Base-by-base conservation (phyloP, 2,888 invertebrate genomes). In the Drosophila melanocephala region DNA sequence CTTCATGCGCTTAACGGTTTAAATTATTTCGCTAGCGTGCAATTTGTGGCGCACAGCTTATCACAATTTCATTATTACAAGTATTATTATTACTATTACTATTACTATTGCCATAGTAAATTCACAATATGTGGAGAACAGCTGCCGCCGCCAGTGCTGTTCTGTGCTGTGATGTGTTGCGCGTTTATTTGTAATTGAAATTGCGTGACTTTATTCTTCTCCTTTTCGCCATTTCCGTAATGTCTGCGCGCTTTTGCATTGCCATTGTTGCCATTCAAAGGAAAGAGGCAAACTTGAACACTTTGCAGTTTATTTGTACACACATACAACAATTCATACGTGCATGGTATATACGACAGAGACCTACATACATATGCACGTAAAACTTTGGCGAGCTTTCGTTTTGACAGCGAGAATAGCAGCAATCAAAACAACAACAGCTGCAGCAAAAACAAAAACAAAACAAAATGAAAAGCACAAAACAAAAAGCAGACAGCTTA, bases 201-300 rank as follows among this genome's bases (percentile, higher is more conserved):
- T 87, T 87, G 87, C 86, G 86, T 87, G 90, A 89, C 90, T 87
- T 88, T 88, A 85, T 87, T 88, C 83, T 89, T 86, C 74, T 86
- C 74, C 83, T 82, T 81, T 86, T 87, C 77, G 67, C 83, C 68
- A 77, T 77, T 72, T 42, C 51, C 58, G 56, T 53, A 57, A 50
- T 69, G 47, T 77, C 39, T 59, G 51, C 30, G 71, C 62, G 65
- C 70, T 50, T 70, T 75, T 52, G 30, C 71, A 66, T 69, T 73
- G 72, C 63, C 65, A 79, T 69, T 83, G 65, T 70, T 83, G 66
- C 66, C 61, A 75, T 59, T 64, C 53, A 55, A 75, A 52, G 47
- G 56, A 57, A 63, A 59, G 69, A 64, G 52, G 70, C 57, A 77
- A 71, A 63, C 77, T 77, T 81, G 75, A 73, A 79, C 74, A 79